These are phyloP conservation scores for Cephus pygmeus DNA, from an alignment of 2,888 invertebrate genomes.

Conservation along the genomic window DNA sequence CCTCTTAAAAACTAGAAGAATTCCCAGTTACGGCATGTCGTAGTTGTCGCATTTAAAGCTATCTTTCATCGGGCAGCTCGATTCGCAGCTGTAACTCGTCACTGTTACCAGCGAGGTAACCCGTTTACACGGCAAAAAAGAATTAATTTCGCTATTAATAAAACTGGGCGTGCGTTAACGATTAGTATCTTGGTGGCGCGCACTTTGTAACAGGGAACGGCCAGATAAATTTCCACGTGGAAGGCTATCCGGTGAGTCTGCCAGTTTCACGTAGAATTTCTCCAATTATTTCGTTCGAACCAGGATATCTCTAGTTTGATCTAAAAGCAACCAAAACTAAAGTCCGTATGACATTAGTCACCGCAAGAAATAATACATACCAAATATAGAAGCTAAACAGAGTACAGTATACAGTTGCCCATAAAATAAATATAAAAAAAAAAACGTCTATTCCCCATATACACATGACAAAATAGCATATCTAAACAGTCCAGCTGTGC, in stretches of 20 bases:
- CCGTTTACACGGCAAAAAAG: slow-evolving; percentile 51
- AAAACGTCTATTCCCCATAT: neutral
- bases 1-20: slow-evolving; percentile 45
- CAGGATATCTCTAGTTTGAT: neutral
- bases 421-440: neutral
- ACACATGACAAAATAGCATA: neutral
- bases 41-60: slow-evolving; percentile 22
- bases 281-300: neutral
- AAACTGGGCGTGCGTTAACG: slow-evolving; percentile 43
- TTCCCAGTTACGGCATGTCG: slow-evolving; percentile 27
- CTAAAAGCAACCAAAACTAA: neutral
- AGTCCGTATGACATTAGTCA: neutral
- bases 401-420: neutral
- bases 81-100: slow-evolving; percentile 35
- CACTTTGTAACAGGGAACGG: neutral
- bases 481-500: neutral
- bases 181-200: slow-evolving; percentile 6
- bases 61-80: slow-evolving; percentile 40
- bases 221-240: neutral
- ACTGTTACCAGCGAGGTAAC: slow-evolving; percentile 45
- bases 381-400: neutral
- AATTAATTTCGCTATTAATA: slow-evolving; percentile 58
- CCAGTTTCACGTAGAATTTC: neutral
- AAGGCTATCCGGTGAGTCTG: neutral
- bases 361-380: neutral